A percentile compares a stretch with the other conserved stretches of the same genome.
These are phyloP conservation scores for Drosophila arizonae DNA, from an alignment of 1,140 invertebrate genomes.

Conservation along the genomic window DNA sequence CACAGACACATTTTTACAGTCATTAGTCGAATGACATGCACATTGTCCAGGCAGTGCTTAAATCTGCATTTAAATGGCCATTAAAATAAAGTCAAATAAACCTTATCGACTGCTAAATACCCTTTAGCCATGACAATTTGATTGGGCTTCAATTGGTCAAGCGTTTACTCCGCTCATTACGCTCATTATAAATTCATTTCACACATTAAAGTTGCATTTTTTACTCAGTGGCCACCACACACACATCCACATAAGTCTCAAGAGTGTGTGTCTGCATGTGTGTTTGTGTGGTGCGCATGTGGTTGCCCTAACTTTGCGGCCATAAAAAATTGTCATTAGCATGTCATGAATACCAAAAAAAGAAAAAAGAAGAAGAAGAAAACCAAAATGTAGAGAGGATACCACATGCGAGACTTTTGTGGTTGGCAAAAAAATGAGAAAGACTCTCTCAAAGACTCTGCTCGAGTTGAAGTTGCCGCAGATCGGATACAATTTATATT, in stretches of 20 bases:
- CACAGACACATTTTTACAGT: too few species aligned
- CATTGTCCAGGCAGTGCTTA: background rate
- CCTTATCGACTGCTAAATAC: background rate
- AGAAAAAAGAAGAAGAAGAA: background rate
- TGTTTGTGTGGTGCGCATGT: background rate
- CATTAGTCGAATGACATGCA: background rate
- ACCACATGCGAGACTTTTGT: background rate
- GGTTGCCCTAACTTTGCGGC: background rate
- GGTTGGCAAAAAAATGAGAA: background rate
- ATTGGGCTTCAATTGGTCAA: background rate
- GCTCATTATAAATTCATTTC: background rate
- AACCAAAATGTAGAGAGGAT: background rate
- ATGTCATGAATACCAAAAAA: slow-evolving; percentile 4
- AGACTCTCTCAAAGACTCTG: background rate
- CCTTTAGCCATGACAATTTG: background rate
- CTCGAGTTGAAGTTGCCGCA: background rate
- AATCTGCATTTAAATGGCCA: background rate
- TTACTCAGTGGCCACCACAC: background rate
- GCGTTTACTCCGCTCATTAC: background rate
- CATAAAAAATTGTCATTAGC: slow-evolving; percentile 17
- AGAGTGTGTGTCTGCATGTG: background rate
- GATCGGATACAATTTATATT: background rate
- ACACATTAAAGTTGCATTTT: background rate
- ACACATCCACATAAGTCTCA: slow-evolving; percentile 5
- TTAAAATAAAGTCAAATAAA: background rate